These are phyloP conservation scores for Cuniculus paca DNA, from an alignment of 2,797 vertebrate genomes.

Conservation along the genomic window DNA sequence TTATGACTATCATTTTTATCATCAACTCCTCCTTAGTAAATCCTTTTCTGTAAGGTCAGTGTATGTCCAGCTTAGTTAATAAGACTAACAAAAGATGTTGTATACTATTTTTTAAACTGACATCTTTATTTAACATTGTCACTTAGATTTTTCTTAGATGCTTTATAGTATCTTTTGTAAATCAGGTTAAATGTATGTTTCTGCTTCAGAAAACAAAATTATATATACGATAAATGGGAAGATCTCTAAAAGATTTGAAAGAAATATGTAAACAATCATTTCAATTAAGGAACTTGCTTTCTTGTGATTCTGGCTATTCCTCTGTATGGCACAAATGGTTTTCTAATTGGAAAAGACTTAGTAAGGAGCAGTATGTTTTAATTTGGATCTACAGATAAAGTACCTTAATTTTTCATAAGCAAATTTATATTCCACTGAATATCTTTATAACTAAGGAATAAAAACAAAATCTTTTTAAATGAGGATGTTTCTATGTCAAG, in stretches of 20 bases:
- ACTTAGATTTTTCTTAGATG: constrained; percentile 52
- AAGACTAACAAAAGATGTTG: constrained; percentile 46
- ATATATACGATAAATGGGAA: background rate
- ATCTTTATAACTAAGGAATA: constrained; percentile 38
- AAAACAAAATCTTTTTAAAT: constrained; percentile 64
- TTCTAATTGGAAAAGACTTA: constrained; percentile 59
- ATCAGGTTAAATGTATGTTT: constrained; percentile 64
- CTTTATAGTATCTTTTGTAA: constrained; percentile 55
- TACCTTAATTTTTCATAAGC: constrained; percentile 63
- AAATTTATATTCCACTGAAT: constrained; percentile 36
- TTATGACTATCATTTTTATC: constrained; percentile 49
- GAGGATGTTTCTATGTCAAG: constrained; percentile 8
- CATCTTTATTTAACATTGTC: constrained; percentile 64
- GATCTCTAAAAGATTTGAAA: constrained; percentile 55
- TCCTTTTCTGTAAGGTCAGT: constrained; percentile 51
- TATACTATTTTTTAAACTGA: constrained; percentile 43
- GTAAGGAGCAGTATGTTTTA: constrained; percentile 59
- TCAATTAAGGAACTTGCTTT: constrained; percentile 37
- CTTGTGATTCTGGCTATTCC: constrained; percentile 56
- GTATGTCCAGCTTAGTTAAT: constrained; percentile 29
- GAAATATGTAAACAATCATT: constrained; percentile 58
- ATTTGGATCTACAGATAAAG: constrained; percentile 60
- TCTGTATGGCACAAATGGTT: constrained; percentile 26
- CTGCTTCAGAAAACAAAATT: constrained; percentile 70
- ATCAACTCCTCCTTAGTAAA: background rate